Evolutionary conservation across 37 sponge, comb jelly and placozoan species (phyloP).

Genomic region (Hexactinellida sp.): DNA sequence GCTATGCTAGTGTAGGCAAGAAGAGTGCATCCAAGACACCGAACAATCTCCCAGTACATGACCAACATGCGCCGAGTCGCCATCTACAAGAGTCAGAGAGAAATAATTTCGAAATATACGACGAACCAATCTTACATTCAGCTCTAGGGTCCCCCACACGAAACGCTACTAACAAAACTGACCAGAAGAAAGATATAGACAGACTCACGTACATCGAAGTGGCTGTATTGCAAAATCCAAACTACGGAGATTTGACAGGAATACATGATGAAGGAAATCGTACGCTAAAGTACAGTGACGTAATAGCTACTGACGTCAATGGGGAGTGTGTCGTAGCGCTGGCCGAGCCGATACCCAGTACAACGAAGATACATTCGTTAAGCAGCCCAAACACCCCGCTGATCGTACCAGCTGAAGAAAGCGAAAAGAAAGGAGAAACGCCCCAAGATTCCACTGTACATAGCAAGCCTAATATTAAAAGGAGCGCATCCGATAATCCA

Average conservation of each 20-base stretch:
- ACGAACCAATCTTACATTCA: neutral
- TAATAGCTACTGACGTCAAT: neutral
- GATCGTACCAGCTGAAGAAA: neutral
- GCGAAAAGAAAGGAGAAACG: neutral
- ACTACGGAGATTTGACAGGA: neutral
- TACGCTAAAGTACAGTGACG: neutral
- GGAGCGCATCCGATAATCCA: neutral
- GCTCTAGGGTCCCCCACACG: neutral
- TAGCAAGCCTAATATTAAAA: neutral
- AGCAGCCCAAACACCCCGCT: neutral
- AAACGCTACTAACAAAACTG: neutral
- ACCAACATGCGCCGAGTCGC: neutral
- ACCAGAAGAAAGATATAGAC: neutral
- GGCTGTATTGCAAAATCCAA: neutral
- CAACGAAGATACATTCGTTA: neutral
- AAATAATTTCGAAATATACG: neutral
- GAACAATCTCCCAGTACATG: neutral
- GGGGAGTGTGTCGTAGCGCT: neutral
- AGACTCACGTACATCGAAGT: neutral
- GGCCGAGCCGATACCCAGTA: neutral
- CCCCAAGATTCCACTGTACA: neutral
- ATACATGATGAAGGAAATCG: slow-evolving; percentile 14
- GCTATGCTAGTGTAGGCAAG: neutral
- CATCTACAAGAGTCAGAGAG: no score
- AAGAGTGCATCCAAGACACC: neutral